phyloP scores from a whole-genome alignment of 2,888 invertebrate genomes.

The Bombyx huttoni region DNA sequence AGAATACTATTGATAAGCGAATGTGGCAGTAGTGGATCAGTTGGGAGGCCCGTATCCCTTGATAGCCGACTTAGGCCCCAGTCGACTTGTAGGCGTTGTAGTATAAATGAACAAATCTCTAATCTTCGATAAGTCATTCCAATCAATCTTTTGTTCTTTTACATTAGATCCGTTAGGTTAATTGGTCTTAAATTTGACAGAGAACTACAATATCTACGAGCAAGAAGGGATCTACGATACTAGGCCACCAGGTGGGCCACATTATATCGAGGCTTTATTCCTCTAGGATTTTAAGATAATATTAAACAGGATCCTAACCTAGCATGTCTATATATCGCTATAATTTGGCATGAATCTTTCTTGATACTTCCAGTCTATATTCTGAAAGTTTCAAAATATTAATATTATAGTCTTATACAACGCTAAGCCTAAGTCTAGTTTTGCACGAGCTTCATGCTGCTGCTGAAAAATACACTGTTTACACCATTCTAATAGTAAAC shows the following conservation, averaged over 20 bases:
- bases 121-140: no score
- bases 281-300: not conserved
- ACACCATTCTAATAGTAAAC: not conserved
- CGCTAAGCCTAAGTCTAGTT: not conserved
- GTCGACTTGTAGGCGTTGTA: no score
- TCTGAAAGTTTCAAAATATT: not conserved
- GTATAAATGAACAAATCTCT: no score
- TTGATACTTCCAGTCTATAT: not conserved
- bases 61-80: no score
- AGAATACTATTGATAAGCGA: no score
- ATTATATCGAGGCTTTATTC: not conserved
- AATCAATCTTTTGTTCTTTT: not conserved
- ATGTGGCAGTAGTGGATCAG: no score
- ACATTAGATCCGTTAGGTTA: not conserved
- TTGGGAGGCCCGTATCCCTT: no score
- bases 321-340: not conserved
- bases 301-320: not conserved
- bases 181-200: constrained; percentile 5
- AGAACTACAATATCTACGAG: constrained; percentile 3
- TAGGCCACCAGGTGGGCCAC: constrained; percentile 4
- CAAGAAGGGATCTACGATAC: not conserved
- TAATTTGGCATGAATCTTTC: not conserved
- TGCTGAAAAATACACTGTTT: not conserved
- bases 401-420: not conserved
- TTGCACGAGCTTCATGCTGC: constrained; percentile 3